Evolutionary conservation across 2,888 invertebrate species (phyloP), one percentile per base, ranked within the genome.

Genomic region (Drepana falcataria): DNA sequence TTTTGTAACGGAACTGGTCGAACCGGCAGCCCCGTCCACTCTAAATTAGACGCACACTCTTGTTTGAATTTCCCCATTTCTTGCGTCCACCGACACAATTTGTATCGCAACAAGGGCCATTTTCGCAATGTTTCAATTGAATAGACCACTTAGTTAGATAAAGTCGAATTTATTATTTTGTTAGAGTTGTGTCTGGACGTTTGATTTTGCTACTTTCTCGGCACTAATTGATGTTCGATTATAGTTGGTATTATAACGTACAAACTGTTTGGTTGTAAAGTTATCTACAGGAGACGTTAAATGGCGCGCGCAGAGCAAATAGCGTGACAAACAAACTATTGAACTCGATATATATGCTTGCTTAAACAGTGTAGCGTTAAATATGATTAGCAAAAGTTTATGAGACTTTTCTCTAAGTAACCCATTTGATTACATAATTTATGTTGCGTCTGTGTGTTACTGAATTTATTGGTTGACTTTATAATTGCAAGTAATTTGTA

Each of bases 81-180:
- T 79, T 80, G 65, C 67, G 73, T 73, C 71, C 57, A 61, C 65
- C 66, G 68, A 73, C 75, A 83, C 82, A 83, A 83, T 85, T 86
- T 85, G 85, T 85, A 83, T 75, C 68, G 80, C 74, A 83, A 83
- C 78, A 70, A 78, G 79, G 78, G 63, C 73, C 67, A 79, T 81
- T 86, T 86, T 84, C 85, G 83, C 85, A 87, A 87, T 79, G 77
- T 78, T 79, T 80, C 80, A 79, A 83, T 84, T 79, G 78, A 84
- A 85, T 82, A 74, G 76, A 61, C 73, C 77, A 75, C 73, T 75
- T 75, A 76, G 69, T 65, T 60, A 72, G 71, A 74, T 72, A 75
- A 72, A 75, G 74, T 73, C 68, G 73, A 68, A 74, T 78, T 78
- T 77, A 74, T 76, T 74, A 74, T 75, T 76, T 78, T 71, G 76